Conservation (phyloP, 2,888 invertebrate genomes). For the Stenichneumon culpator region DNA sequence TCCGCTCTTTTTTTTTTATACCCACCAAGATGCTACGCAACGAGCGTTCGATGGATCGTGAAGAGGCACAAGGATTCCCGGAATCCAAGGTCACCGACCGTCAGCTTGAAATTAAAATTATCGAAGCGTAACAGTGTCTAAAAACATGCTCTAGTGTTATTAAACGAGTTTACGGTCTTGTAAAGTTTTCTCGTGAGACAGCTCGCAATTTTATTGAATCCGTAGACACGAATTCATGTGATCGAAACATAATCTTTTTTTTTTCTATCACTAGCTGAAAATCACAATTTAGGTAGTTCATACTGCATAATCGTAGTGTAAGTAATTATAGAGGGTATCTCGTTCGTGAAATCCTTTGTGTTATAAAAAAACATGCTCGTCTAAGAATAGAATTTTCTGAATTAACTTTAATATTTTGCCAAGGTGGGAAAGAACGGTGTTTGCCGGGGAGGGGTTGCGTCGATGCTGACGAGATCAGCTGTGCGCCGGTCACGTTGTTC, state of each 20-base stretch:
- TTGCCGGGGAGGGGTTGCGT: constrained; percentile 29
- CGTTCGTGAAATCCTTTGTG: no score
- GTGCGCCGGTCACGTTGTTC: constrained; percentile 79
- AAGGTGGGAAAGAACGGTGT: neutral
- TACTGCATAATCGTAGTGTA: no score
- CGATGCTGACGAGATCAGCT: constrained; percentile 63
- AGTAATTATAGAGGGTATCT: no score
- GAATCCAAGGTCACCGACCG: neutral
- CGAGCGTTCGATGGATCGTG: neutral
- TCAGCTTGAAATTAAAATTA: neutral
- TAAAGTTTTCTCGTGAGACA: no score
- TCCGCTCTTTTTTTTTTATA: neutral
- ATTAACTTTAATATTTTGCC: neutral
- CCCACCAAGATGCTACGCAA: neutral
- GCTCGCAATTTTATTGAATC: no score
- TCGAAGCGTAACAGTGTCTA: neutral
- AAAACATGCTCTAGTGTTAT: neutral
- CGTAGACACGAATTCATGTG: no score
- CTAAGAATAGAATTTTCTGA: no score
- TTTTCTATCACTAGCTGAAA: no score
- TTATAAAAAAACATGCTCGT: no score
- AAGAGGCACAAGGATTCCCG: neutral
- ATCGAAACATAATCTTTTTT: no score
- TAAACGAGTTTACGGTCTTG: no score
- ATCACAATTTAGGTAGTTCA: no score